Percentiles rank a stretch among this genome's conserved stretches.
Evolutionary conservation across 2,797 vertebrate genomes (phyloP).

Genomic region (Dendrocincla tyrannina): DNA sequence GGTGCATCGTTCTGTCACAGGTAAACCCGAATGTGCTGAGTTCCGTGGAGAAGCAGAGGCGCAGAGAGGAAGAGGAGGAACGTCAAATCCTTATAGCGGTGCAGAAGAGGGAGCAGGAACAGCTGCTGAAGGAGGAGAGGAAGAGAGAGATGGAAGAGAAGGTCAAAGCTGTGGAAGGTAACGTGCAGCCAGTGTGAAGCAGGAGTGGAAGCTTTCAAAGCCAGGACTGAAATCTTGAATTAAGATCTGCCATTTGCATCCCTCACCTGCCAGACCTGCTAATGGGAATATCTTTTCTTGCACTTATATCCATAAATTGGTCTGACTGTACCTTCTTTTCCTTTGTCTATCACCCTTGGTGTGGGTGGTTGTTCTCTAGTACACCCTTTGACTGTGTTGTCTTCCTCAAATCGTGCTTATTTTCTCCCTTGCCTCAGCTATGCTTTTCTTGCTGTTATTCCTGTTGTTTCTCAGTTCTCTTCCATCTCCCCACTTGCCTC

Average conservation of each 20-base stretch:
- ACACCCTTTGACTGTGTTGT: background rate
- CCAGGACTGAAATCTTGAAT: background rate
- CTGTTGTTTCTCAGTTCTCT: background rate
- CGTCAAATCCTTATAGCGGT: slow-evolving; percentile 90
- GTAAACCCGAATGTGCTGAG: slow-evolving; percentile 73
- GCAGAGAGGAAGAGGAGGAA: slow-evolving; percentile 89
- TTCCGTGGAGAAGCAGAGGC: slow-evolving; percentile 84
- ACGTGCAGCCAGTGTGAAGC: background rate
- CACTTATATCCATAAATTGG: background rate
- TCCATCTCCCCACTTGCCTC: background rate
- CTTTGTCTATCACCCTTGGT: background rate
- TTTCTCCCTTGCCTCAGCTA: background rate
- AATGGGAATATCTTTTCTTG: background rate
- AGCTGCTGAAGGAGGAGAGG: slow-evolving; percentile 88
- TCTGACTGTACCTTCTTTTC: background rate
- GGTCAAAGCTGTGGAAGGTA: slow-evolving; percentile 95
- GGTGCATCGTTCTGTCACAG: slow-evolving; percentile 54
- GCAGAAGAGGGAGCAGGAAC: slow-evolving; percentile 92
- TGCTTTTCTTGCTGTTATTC: background rate
- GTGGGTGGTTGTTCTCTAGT: background rate
- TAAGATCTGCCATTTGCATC: background rate
- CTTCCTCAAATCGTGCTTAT: background rate
- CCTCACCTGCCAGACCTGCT: background rate
- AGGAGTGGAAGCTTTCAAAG: background rate
- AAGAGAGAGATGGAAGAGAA: slow-evolving; percentile 90